A percentile compares a stretch with the other conserved stretches of the same genome.
Evolutionary conservation across 2,797 vertebrate genomes (phyloP).

Genomic region (Psittacula echo): DNA sequence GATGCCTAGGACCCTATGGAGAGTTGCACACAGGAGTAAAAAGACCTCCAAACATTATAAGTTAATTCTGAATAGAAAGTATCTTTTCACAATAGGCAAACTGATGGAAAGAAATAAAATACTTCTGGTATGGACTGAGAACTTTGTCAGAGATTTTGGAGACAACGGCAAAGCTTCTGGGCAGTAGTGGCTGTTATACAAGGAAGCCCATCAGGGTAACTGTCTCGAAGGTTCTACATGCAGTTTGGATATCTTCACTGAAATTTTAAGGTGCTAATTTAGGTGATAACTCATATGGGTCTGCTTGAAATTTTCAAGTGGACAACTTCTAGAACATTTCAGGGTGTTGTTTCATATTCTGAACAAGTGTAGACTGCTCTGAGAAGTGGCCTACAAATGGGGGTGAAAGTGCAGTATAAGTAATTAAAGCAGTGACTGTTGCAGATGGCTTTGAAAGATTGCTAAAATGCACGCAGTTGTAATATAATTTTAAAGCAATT

Average conservation of each 20-base stretch:
- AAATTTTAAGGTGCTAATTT: neutral
- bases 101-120: neutral
- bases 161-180: neutral
- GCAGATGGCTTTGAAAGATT: conserved; percentile 16
- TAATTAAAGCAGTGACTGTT: neutral
- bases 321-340: neutral
- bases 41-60: neutral
- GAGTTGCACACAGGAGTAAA: neutral
- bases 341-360: neutral
- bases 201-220: neutral
- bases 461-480: neutral
- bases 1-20: neutral
- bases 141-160: neutral
- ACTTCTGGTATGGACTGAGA: neutral
- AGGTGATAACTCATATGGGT: neutral
- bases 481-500: neutral
- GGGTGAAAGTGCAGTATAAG: neutral
- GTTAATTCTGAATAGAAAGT: neutral
- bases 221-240: neutral
- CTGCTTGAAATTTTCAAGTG: neutral
- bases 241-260: neutral
- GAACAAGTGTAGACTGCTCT: neutral
- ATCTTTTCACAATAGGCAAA: neutral
- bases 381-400: neutral
- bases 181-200: neutral